Conservation (phyloP, 2,888 invertebrate species). For the Diplolepis rosae region DNA sequence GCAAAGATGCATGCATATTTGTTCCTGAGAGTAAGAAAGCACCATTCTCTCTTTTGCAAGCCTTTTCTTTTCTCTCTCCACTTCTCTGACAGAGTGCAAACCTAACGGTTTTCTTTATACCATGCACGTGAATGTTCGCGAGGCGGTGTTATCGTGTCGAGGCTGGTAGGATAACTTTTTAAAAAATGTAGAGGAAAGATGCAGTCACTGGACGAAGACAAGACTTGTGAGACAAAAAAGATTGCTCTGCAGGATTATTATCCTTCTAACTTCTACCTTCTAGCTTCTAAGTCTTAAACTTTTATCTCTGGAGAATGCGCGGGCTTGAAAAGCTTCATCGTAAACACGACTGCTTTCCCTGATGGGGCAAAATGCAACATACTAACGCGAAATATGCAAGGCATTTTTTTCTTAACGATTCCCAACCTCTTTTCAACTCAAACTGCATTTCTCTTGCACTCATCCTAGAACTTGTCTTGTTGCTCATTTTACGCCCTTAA, state of each 20-base stretch:
- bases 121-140: constrained; percentile 60
- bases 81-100: constrained; percentile 51
- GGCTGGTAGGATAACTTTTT: constrained; percentile 37
- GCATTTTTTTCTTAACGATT: constrained; percentile 1
- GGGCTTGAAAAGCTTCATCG: constrained; percentile 30
- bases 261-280: constrained; percentile 11
- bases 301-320: background rate
- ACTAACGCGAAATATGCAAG: constrained; percentile 32
- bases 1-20: constrained; percentile 17
- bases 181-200: constrained; percentile 37
- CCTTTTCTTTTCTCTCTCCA: constrained; percentile 31
- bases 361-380: constrained; percentile 26
- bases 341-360: background rate
- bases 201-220: constrained; percentile 25
- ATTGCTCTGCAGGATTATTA: constrained; percentile 43
- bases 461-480: background rate
- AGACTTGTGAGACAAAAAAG: constrained; percentile 39
- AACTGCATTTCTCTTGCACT: background rate
- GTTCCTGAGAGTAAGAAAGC: background rate
- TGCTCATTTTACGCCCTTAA: background rate
- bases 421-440: constrained; percentile 4
- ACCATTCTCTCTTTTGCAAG: constrained; percentile 33
- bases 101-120: constrained; percentile 62
- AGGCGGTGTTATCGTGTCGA: constrained; percentile 57
- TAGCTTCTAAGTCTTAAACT: constrained; percentile 15